Base-by-base conservation (phyloP, 2,888 invertebrate genomes). In the Atrina japonica region DNA sequence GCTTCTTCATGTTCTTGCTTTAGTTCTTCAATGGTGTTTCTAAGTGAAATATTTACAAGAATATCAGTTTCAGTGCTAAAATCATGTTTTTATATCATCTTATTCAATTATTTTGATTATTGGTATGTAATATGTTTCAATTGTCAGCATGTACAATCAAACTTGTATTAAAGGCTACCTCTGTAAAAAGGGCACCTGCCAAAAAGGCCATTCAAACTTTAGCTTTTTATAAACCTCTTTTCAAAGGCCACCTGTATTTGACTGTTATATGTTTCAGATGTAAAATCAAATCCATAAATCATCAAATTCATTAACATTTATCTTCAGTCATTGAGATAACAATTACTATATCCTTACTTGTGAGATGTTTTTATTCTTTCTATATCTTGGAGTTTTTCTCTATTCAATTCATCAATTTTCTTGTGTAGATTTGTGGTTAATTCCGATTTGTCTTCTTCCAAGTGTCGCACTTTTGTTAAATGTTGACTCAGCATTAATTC, bases 371-470 rank as follows among this genome's bases (percentile, higher is more conserved):
- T 86, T n/a, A 89, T 67, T 64, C 82, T 75, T 27, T 85, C 82
- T 14, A 88, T 77, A 58, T 88, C 88, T 35, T 80, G 75, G 14
- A 76, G 55, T 60, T 83, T 85, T n/a, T 83, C 81, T 61, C 75
- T 65, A 45, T 86, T 85, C 30, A 76, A 65, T 23, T 82, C 82
- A 29, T 84, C 84, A 21, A 86, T 73, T 56, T 77, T 81, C 35
- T 78, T 75, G 66, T 85, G 83, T 58, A 86, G 81, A 30, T 82
- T 67, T 0, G 82, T 56, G 1, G 77, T 76, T 23, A 86, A 60
- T 5, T 86, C 86, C 11, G 86, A 75, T 66, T 88, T 89, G 53
- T 89, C 88, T 55, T 85, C 79, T 70, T 90, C 89, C 80, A 88
- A 66, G 61, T 80, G 76, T 47, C 84, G 70, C 45, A 88, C 65